phyloP scores from a whole-genome alignment of 2,888 invertebrate genomes.

The Ormia ochracea region DNA sequence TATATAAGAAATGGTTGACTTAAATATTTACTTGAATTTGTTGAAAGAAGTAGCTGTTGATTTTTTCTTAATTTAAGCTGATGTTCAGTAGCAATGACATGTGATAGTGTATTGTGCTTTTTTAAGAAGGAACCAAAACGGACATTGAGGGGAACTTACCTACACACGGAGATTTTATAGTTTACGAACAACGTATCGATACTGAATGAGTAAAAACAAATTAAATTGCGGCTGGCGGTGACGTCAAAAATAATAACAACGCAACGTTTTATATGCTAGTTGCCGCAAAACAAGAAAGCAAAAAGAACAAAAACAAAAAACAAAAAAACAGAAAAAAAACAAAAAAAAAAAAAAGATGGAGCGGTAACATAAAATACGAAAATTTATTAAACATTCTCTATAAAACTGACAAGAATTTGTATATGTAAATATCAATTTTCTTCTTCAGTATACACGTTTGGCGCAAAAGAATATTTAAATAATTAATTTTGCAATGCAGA shows the following conservation, averaged over 20 bases:
- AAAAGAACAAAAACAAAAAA: neutral
- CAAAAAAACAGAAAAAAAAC: no score
- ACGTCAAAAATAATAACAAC: neutral
- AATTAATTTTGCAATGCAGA: neutral
- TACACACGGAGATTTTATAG: neutral
- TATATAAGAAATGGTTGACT: slow-evolving; percentile 36
- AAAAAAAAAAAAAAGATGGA: no score
- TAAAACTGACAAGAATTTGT: slow-evolving; percentile 63
- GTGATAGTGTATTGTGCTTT: slow-evolving; percentile 54
- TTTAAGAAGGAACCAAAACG: neutral
- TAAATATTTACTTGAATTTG: slow-evolving; percentile 12
- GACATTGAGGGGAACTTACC: neutral
- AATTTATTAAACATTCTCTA: slow-evolving; percentile 63
- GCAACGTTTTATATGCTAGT: slow-evolving; percentile 8
- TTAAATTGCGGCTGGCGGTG: neutral
- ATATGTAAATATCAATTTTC: slow-evolving; percentile 51
- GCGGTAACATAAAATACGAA: slow-evolving; percentile 63
- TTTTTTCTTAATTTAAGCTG: slow-evolving; percentile 56
- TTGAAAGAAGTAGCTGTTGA: slow-evolving; percentile 41
- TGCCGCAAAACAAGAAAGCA: neutral
- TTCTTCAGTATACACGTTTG: neutral
- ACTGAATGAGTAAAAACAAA: neutral
- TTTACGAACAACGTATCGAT: neutral
- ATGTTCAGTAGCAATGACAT: slow-evolving; percentile 62
- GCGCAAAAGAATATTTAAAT: neutral